phyloP scores from a whole-genome alignment of 2,888 invertebrate genomes.

The Eledone cirrhosa region DNA sequence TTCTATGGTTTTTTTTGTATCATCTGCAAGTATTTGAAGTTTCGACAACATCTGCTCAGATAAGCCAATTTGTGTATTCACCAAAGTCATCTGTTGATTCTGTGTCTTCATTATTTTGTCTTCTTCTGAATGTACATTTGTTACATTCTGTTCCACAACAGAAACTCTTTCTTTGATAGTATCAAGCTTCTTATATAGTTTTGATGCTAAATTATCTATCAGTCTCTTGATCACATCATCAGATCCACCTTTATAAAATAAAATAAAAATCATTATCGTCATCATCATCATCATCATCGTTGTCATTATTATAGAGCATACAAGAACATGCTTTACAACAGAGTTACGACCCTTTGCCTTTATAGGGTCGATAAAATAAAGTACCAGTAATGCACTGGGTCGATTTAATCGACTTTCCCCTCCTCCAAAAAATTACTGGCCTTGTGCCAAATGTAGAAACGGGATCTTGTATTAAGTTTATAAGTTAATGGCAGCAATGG shows the following conservation, averaged over 20 bases:
- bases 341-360: too few relatives aligned
- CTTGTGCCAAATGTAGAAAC: too few relatives aligned
- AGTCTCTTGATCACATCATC: conserved; percentile 10
- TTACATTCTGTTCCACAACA: neutral
- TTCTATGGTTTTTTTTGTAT: neutral
- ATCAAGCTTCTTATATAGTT: neutral
- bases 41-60: neutral
- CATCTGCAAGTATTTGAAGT: neutral
- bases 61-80: neutral
- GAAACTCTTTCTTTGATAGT: neutral
- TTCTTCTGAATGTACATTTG: neutral
- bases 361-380: too few relatives aligned
- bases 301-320: too few relatives aligned
- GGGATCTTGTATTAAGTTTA: too few relatives aligned
- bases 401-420: too few relatives aligned
- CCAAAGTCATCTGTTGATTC: neutral
- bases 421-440: too few relatives aligned
- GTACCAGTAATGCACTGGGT: too few relatives aligned
- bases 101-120: neutral
- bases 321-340: too few relatives aligned
- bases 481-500: too few relatives aligned
- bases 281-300: too few relatives aligned
- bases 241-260: neutral
- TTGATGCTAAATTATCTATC: neutral
- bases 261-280: too few relatives aligned